Evolutionary conservation across 92 coral and sea anemone species (phyloP).

Genomic region (Palythoa caribaeorum): DNA sequence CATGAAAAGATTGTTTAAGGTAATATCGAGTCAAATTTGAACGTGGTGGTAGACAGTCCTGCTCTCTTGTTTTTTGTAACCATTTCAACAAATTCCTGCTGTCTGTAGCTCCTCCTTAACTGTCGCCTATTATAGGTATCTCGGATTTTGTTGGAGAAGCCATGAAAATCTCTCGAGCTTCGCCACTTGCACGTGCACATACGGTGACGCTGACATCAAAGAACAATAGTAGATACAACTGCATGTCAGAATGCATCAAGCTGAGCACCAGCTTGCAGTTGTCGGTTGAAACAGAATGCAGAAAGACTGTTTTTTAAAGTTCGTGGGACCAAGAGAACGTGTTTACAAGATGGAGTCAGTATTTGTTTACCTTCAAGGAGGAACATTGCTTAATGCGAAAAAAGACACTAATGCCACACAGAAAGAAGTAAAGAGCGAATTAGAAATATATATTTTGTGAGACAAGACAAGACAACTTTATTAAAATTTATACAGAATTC

Average conservation of each 20-base stretch:
- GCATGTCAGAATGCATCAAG: no score
- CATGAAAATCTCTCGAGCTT: constrained; percentile 8
- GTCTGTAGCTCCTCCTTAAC: constrained; percentile 18
- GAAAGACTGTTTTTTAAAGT: neutral
- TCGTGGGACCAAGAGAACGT: neutral
- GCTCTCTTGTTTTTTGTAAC: constrained; percentile 9
- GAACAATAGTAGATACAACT: no score
- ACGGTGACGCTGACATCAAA: no score
- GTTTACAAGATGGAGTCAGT: neutral
- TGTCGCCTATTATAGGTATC: constrained; percentile 3
- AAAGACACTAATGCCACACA: neutral
- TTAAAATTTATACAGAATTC: neutral
- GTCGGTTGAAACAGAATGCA: no score
- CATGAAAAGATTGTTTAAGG: constrained; percentile 7
- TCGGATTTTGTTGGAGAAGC: no score
- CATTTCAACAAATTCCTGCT: constrained; percentile 11
- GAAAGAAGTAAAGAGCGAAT: no score
- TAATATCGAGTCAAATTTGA: neutral
- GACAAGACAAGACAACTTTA: constrained; percentile 6
- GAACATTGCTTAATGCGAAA: neutral
- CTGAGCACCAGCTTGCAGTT: no score
- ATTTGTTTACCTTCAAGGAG: no score
- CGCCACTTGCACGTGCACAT: constrained; percentile 14
- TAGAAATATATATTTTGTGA: no score
- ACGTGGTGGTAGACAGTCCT: constrained; percentile 14